Evolutionary conservation across 2,888 invertebrate genomes (phyloP), one percentile per base, ranked within the genome.

Genomic region (Notodromas monacha): DNA sequence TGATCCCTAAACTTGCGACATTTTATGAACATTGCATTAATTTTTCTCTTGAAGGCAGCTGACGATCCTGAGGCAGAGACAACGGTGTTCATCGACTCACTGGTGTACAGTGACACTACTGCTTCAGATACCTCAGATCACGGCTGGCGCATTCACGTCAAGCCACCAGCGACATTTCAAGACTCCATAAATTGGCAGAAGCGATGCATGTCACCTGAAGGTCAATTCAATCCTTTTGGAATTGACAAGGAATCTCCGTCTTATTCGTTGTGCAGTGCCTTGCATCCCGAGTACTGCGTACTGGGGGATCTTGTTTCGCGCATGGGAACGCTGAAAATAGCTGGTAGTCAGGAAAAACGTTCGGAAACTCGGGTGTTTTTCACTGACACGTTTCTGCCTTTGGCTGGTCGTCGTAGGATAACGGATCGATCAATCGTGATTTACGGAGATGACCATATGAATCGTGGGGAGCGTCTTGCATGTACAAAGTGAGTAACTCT

Each of bases 161-260:
- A 58, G 37, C 4, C 32, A 4, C 16, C 37, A 6, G 57, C 69
- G 1, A 72, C 77, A 0, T 76, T 73, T 12, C 62, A 60, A 35
- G 84, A 84, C 50, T 81, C 68, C 49, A 77, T 77, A 47, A 73
- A 76, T 49, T 81, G 79, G 81, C 68, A 68, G 15, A 64, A 58
- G 27, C 54, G 81, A 21, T 79, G 81, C 45, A 50, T 73, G 6
- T 73, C 73, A 38, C 61, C 73, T 1, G 77, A 73, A 4, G 45
- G 43, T 1, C 53, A 63, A n/a, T 72, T 57, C 44, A 72, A 81
- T 51, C 81, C 81, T 0, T 64, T 64, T 40, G n/a, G n/a, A n/a
- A n/a, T n/a, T n/a, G n/a, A n/a, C n/a, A n/a, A n/a, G n/a, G n/a
- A n/a, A n/a, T n/a, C n/a, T n/a, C n/a, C n/a, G n/a, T n/a, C n/a